Percentiles rank a stretch among this genome's conserved stretches.
Evolutionary conservation across 1,140 invertebrate genomes (phyloP).

Genomic region (Habropoda laboriosa): DNA sequence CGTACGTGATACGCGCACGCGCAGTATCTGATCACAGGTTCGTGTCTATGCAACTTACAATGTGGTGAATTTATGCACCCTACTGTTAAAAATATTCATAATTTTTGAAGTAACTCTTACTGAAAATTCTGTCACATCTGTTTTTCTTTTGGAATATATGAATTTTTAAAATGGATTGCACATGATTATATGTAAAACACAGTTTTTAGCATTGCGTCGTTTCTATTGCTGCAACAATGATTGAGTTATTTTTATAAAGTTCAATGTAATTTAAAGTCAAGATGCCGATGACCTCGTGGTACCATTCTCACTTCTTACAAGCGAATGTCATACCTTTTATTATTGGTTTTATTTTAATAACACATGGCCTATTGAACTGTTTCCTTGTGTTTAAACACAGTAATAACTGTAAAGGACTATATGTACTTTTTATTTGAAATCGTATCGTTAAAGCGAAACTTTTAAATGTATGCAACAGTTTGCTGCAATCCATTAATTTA

Average conservation of each 20-base stretch:
- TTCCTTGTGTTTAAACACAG: background rate
- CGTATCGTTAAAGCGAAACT: background rate
- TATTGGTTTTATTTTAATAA: background rate
- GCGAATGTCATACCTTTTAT: background rate
- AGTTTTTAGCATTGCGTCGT: background rate
- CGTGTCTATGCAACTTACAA: background rate
- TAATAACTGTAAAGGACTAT: background rate
- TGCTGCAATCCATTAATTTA: constrained; percentile 5
- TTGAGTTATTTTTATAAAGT: constrained; percentile 32
- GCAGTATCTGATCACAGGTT: background rate
- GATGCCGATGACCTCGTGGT: constrained; percentile 32
- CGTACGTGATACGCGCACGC: constrained; percentile 27
- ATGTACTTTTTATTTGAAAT: background rate
- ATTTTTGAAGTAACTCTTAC: background rate
- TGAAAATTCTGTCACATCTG: background rate
- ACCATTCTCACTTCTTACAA: background rate
- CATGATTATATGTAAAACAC: background rate
- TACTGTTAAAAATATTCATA: background rate
- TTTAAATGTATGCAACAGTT: constrained; percentile 35
- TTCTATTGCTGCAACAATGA: background rate
- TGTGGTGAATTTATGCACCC: constrained; percentile 5
- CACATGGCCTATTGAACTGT: background rate
- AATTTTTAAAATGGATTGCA: background rate
- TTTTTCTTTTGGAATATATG: background rate
- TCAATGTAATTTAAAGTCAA: constrained; percentile 36